Evolutionary conservation across 2,888 invertebrate species (phyloP), one percentile per base, ranked within the genome.

Genomic region (Lepidonotus clava): DNA sequence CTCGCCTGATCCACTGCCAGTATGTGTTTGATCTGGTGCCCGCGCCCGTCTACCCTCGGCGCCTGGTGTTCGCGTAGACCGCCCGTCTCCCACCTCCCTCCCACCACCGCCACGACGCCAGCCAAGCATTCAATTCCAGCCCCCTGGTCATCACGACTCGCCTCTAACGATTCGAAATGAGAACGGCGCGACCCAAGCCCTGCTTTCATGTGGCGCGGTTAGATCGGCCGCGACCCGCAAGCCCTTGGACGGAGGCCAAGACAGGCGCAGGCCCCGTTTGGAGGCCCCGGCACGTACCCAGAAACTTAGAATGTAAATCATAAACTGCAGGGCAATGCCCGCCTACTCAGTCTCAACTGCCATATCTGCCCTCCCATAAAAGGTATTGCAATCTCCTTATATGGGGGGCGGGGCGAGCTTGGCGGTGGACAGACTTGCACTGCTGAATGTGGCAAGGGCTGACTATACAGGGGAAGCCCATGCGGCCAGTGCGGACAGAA

Each of bases 161-260:
- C 71, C 8, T 34, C 71, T 71, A 71, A 71, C 71, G 36, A 71
- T 36, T 71, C 36, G 36, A 71, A 71, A 71, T 71, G 38, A 71
- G 71, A 71, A 71, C 38, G 71, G 38, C 36, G 36, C 34, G 18
- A 71, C 38, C 71, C 38, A n/a, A n/a, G n/a, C n/a, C 4, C 56
- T 61, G 5, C 61, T 61, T 61, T 61, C 61, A 61, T 61, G 61
- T 61, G 24, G 11, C 11, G 28, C 32, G 61, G 61, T 61, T 61
- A 5, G 61, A 61, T 61, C 61, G 24, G 24, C 28, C 5, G 24
- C n/a, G 24, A 1, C 61, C 56, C 1, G 46, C 46, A 46, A 24
- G 61, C 24, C 28, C 11, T 28, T 61, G 11, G 5, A 24, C 4
- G 1, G 61, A 5, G 28, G 61, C 61, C 61, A 61, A 24, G 1